phyloP scores from a whole-genome alignment of 2,113 vertebrate genomes.

The Coregonus clupeaformis region DNA sequence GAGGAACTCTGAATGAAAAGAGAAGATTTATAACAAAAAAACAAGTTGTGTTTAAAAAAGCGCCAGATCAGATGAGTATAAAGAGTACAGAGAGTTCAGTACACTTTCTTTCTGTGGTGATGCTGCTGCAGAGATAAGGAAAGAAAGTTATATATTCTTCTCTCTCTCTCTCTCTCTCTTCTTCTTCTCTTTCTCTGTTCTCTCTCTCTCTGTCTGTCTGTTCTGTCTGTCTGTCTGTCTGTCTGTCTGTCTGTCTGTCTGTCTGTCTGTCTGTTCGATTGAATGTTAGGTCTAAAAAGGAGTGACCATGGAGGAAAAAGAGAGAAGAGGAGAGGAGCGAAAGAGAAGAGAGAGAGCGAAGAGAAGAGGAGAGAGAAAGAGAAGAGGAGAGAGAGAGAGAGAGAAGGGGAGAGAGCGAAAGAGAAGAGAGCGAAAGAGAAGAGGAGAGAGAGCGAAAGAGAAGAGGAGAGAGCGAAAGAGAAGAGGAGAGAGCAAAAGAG shows the following conservation, averaged over 20 bases:
- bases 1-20: slow-evolving; percentile 72
- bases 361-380: slow-evolving; percentile 49
- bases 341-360: slow-evolving; percentile 44
- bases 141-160: slow-evolving; percentile 18
- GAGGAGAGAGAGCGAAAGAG: no score
- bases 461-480: no score
- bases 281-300: slow-evolving; percentile 75
- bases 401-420: slow-evolving; percentile 34
- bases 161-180: no score
- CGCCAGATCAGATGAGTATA: slow-evolving; percentile 73
- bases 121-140: slow-evolving; percentile 63
- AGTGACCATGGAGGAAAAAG: slow-evolving; percentile 56
- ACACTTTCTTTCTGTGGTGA: slow-evolving; percentile 18
- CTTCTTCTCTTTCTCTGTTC: no score
- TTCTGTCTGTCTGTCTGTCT: slow-evolving; percentile 35
- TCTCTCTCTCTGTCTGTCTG: no score
- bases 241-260: no score
- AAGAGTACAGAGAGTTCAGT: slow-evolving; percentile 64
- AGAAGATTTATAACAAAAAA: slow-evolving; percentile 64
- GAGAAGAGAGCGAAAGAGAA: no score
- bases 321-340: slow-evolving; percentile 43
- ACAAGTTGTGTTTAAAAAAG: slow-evolving; percentile 55
- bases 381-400: slow-evolving; percentile 54
- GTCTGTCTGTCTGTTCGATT: slow-evolving; percentile 71
- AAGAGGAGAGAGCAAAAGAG: no score